These are phyloP conservation scores for Equus quagga DNA, from an alignment of 2,113 vertebrate genomes.

Conservation along the genomic window DNA sequence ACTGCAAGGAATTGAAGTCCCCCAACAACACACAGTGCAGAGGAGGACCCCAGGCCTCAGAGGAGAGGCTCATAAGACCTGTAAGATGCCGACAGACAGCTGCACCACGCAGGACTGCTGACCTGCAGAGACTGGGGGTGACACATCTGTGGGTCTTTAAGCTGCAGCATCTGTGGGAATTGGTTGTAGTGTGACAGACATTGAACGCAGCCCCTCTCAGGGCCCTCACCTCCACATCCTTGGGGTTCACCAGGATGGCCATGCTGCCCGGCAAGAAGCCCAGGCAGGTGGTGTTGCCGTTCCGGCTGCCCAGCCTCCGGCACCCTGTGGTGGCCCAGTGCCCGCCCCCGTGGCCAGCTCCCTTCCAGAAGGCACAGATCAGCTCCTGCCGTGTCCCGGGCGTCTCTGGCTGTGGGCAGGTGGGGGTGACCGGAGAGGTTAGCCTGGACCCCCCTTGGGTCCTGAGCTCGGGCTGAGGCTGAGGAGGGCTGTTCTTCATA, in stretches of 20 bases:
- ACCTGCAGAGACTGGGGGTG: background rate
- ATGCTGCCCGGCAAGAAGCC: constrained; percentile 75
- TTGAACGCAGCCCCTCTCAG: background rate
- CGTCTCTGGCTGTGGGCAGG: too few relatives aligned
- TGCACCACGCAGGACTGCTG: background rate
- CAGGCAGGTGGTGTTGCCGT: constrained; percentile 83
- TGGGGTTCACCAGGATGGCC: constrained; percentile 85
- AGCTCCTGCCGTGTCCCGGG: too few relatives aligned
- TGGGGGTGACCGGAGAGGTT: too few relatives aligned
- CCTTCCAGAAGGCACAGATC: too few relatives aligned
- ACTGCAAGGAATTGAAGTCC: background rate
- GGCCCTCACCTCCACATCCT: background rate
- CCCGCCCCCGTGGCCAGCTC: too few relatives aligned
- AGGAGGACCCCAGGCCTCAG: background rate
- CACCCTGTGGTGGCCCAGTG: constrained; percentile 86
- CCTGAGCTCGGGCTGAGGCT: too few relatives aligned
- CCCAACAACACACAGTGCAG: background rate
- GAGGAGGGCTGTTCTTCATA: too few relatives aligned
- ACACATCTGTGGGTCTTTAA: background rate
- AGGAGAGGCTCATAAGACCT: background rate
- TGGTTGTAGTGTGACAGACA: too few relatives aligned
- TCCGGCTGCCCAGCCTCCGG: background rate
- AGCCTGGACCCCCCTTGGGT: too few relatives aligned
- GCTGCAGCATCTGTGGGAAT: background rate
- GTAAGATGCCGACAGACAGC: background rate